Percentiles rank a stretch among this genome's conserved stretches.
These are phyloP conservation scores for Oncorhynchus gorbuscha DNA, from an alignment of 2,113 vertebrate species.

Conservation along the genomic window DNA sequence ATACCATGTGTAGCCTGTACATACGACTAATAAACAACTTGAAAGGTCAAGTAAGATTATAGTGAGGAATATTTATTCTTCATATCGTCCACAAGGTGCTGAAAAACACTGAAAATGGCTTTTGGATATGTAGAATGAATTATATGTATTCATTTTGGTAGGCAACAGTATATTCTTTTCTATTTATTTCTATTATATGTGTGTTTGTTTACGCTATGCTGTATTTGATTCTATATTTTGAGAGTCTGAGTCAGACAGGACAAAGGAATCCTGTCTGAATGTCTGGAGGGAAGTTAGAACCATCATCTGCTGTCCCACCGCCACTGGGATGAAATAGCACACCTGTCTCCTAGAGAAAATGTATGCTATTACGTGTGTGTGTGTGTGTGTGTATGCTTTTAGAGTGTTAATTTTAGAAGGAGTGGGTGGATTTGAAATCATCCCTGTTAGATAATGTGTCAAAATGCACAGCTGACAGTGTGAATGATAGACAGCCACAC, in stretches of 20 bases:
- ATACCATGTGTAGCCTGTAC: too few relatives aligned
- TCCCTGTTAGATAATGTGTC: background rate
- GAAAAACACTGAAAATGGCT: background rate
- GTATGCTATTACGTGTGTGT: slow-evolving; percentile 3
- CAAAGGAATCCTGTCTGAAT: background rate
- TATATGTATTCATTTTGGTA: too few relatives aligned
- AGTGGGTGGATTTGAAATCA: background rate
- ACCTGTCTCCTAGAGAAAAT: background rate
- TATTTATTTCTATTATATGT: background rate
- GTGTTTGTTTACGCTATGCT: too few relatives aligned
- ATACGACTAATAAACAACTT: too few relatives aligned
- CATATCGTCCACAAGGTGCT: background rate
- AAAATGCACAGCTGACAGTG: slow-evolving; percentile 1
- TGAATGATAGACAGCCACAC: background rate
- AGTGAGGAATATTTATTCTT: background rate
- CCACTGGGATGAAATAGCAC: background rate
- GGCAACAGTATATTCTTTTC: background rate
- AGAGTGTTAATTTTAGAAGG: background rate
- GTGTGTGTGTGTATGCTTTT: slow-evolving; percentile 7
- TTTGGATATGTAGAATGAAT: too few relatives aligned
- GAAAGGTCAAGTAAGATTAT: background rate
- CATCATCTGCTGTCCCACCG: background rate
- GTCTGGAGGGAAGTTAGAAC: background rate
- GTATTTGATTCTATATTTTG: background rate
- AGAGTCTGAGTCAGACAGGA: background rate